Evolutionary conservation across 35 echinoderm and acorn worm genomes (phyloP).

Genomic region (Heliocidaris tuberculata): DNA sequence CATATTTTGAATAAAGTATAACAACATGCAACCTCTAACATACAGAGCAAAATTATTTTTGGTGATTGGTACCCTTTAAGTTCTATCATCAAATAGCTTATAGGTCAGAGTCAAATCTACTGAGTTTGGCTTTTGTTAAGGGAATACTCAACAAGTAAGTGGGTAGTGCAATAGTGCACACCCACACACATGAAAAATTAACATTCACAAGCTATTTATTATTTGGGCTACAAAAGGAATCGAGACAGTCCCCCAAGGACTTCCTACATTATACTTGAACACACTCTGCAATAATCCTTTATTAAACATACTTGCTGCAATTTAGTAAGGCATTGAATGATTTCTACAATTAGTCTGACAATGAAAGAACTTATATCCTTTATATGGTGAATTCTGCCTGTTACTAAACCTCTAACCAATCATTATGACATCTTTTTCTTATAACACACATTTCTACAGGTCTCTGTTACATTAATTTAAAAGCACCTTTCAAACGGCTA

Average conservation of each 20-base stretch:
- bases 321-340: not conserved
- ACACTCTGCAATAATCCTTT: not conserved
- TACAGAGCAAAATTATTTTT: too few species aligned
- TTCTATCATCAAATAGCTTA: not conserved
- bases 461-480: not conserved
- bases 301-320: not conserved
- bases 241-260: not conserved
- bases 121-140: not conserved
- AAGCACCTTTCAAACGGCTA: too few species aligned
- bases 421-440: too few species aligned
- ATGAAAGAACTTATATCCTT: not conserved
- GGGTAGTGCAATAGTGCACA: not conserved
- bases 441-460: not conserved
- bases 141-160: not conserved
- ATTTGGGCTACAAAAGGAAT: not conserved
- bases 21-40: too few species aligned
- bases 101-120: not conserved
- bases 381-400: too few species aligned
- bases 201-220: not conserved
- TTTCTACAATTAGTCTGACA: not conserved
- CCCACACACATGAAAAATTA: not conserved
- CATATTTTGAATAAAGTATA: too few species aligned
- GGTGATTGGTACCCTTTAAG: too few species aligned
- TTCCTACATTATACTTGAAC: not conserved
- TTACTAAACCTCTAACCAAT: too few species aligned